A percentile compares a stretch with the other conserved stretches of the same genome.
These are phyloP conservation scores for Pachypeltis micranthus DNA, from an alignment of 1,140 invertebrate species.

Conservation along the genomic window DNA sequence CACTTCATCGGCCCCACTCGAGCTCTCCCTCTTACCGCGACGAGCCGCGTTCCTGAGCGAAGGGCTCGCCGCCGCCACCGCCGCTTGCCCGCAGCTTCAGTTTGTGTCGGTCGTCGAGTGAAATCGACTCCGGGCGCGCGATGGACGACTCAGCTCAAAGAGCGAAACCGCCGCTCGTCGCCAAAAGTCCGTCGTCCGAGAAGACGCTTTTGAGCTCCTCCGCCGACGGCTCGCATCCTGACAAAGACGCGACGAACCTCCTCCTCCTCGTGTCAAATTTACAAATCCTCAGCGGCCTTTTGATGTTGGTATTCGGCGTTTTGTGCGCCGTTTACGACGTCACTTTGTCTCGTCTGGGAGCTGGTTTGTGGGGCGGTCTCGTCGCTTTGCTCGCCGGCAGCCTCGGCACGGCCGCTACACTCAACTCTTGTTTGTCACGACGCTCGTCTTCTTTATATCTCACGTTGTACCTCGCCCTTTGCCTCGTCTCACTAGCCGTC, in stretches of 20 bases:
- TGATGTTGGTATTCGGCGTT: constrained; percentile 44
- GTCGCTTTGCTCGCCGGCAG: constrained; percentile 43
- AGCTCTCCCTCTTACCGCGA: no score
- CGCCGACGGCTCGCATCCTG: constrained; percentile 1
- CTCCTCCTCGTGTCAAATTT: constrained; percentile 38
- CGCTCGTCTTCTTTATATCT: constrained; percentile 28
- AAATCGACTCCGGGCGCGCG: no score
- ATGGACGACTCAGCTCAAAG: not conserved
- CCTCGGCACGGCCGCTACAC: constrained; percentile 42
- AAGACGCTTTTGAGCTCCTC: constrained; percentile 4
- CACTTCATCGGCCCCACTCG: no score
- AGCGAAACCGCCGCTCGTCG: constrained; percentile 12
- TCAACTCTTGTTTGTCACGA: constrained; percentile 38
- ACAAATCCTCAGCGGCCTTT: constrained; percentile 43
- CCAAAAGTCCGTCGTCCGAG: constrained; percentile 19
- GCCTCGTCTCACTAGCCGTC: constrained; percentile 42
- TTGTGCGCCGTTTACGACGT: constrained; percentile 43
- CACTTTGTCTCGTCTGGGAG: constrained; percentile 43
- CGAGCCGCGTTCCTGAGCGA: no score
- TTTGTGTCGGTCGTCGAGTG: no score
- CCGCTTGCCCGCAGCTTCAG: no score
- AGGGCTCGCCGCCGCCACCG: no score
- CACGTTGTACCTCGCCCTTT: constrained; percentile 45
- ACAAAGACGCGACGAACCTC: constrained; percentile 23
- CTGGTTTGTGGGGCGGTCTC: constrained; percentile 47